Percentiles rank a stretch among this genome's conserved stretches.
Evolutionary conservation across 2,113 vertebrate genomes (phyloP).

Genomic region (Macrotus californicus): DNA sequence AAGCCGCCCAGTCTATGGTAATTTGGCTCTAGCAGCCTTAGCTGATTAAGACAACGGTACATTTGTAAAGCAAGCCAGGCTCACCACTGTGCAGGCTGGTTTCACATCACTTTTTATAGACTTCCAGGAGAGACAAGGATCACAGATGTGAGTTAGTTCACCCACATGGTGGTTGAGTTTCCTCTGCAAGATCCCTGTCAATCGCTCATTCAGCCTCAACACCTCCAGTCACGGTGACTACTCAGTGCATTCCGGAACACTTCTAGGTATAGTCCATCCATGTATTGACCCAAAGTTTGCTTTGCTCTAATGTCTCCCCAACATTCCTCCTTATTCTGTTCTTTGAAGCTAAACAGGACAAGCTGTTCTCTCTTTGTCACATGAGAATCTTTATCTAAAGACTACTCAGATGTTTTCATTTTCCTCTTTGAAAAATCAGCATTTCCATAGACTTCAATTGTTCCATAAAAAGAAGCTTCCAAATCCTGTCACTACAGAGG

Average conservation of each 20-base stretch:
- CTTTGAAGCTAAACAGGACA: conserved; percentile 51
- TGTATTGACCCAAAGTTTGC: background rate
- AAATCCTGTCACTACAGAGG: background rate
- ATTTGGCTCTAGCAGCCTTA: background rate
- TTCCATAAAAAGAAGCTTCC: background rate
- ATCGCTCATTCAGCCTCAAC: background rate
- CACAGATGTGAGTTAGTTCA: background rate
- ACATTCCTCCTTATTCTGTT: conserved; percentile 14
- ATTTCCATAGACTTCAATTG: background rate
- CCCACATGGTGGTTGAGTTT: background rate
- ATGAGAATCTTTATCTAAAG: background rate
- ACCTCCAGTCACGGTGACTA: background rate
- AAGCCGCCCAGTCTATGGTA: background rate
- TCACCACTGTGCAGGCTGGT: background rate
- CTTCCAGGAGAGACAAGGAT: background rate
- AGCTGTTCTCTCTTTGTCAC: conserved; percentile 21
- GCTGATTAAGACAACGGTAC: background rate
- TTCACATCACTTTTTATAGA: background rate
- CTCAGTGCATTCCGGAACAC: conserved; percentile 1
- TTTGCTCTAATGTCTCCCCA: conserved; percentile 25
- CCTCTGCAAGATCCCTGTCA: background rate
- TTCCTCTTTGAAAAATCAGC: background rate
- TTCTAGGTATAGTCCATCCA: background rate
- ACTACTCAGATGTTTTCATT: background rate
- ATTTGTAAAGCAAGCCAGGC: background rate